Base-by-base conservation (phyloP, 2,113 vertebrate species). In the Uria aalge region DNA sequence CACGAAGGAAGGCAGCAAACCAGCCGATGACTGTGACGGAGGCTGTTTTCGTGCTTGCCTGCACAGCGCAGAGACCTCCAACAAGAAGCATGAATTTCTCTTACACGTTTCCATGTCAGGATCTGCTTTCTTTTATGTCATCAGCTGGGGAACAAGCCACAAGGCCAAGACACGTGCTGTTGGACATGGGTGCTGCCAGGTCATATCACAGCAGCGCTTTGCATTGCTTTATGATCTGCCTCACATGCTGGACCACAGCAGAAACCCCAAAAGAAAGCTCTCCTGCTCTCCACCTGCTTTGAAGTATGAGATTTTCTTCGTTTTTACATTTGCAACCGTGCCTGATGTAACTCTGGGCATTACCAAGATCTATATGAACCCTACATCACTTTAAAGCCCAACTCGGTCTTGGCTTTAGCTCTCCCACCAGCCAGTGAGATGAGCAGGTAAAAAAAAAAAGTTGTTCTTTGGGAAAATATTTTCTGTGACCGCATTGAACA, bases 11-110 rank as follows among this genome's bases (percentile, higher is more conserved):
- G 45, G 52, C 74, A 50, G 53, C 3, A 1, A 63, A 26, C 8
- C 3, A 2, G 7, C 26, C 6, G 56, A 21, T 19, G 24, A n/a
- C 36, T 36, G 38, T 21, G 23, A 43, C 1, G 0, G 66, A 57
- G 64, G 64, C 73, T 50, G 12, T 40, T 80, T 67, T 36, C 29
- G 12, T 2, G 8, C 60, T 38, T 72, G 27, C 27, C 36, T 64
- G 73, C 19, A 6, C 22, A 43, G 26, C 1, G 1, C n/a, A 24
- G 27, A 1, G 12, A 57, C 34, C 26, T 57, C 41, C 32, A 29
- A 22, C 53, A 45, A 53, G 45, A 47, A 22, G 26, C 30, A 22
- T 11, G 22, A n/a, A 41, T 75, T 81, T 43, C 12, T 41, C 26
- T 63, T 19, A 32, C 30, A 22, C 8, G 3, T 75, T 69, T 43